Conservation (phyloP, 2,113 vertebrate species). For the Vulpes lagopus region DNA sequence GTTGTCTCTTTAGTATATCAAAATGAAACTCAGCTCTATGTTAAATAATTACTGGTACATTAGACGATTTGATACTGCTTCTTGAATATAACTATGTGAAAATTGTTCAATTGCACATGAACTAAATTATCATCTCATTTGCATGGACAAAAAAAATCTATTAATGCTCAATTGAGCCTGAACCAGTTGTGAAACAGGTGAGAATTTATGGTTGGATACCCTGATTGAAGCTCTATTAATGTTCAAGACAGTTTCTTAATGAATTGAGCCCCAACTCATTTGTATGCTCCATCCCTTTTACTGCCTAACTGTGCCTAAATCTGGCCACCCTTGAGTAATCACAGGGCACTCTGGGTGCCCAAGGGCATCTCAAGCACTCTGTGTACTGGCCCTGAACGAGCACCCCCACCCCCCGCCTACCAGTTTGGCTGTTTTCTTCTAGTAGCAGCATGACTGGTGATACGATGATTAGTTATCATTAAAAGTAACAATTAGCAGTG, state of each 20-base stretch:
- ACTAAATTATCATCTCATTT: slow-evolving; percentile 84
- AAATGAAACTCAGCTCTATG: slow-evolving; percentile 44
- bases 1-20: neutral
- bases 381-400: slow-evolving; percentile 51
- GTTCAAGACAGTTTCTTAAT: slow-evolving; percentile 83
- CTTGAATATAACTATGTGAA: slow-evolving; percentile 75
- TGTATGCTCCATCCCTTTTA: slow-evolving; percentile 76
- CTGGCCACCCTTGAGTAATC: slow-evolving; percentile 82
- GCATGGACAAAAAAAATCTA: slow-evolving; percentile 76
- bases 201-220: slow-evolving; percentile 83
- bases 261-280: slow-evolving; percentile 85
- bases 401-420: neutral
- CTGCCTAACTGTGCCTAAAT: slow-evolving; percentile 78
- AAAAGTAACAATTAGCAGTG: slow-evolving; percentile 69
- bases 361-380: slow-evolving; percentile 57
- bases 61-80: slow-evolving; percentile 71
- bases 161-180: slow-evolving; percentile 85
- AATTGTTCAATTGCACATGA: slow-evolving; percentile 83
- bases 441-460: slow-evolving; percentile 65
- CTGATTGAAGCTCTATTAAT: slow-evolving; percentile 77
- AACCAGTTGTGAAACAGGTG: slow-evolving; percentile 83
- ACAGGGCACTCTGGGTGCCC: neutral
- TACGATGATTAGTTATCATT: slow-evolving; percentile 78
- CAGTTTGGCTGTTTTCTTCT: slow-evolving; percentile 48
- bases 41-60: slow-evolving; percentile 64